phyloP scores from a whole-genome alignment of 2,888 invertebrate genomes.

The Pollenia labialis region DNA sequence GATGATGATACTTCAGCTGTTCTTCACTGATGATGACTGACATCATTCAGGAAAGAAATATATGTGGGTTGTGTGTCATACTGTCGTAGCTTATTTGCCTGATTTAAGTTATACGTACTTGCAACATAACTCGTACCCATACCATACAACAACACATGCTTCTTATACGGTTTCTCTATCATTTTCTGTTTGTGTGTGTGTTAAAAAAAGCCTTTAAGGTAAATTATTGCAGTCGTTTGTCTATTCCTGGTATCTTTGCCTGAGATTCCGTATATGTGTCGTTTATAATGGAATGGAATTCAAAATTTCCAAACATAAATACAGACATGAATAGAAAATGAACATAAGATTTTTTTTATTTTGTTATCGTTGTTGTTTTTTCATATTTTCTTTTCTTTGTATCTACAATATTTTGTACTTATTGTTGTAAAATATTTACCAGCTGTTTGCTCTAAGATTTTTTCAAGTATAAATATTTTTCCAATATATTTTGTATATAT shows the following conservation, averaged over 20 bases:
- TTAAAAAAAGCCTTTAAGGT: slow-evolving; percentile 55
- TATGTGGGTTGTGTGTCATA: not conserved
- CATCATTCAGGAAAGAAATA: slow-evolving; percentile 40
- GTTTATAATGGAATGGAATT: slow-evolving; percentile 32
- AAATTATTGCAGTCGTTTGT: slow-evolving; percentile 50
- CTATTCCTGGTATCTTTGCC: not conserved
- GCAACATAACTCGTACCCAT: not conserved
- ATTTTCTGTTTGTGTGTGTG: not conserved
- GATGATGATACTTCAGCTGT: slow-evolving; percentile 27
- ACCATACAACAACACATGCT: slow-evolving; percentile 16
- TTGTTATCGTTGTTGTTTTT: not conserved
- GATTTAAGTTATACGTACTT: slow-evolving; percentile 10
- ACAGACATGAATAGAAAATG: slow-evolving; percentile 29
- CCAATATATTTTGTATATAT: slow-evolving; percentile 7
- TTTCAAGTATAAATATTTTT: slow-evolving; percentile 52
- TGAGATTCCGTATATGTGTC: not conserved
- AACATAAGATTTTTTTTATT: slow-evolving; percentile 22
- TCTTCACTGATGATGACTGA: slow-evolving; percentile 52
- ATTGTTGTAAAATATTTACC: slow-evolving; percentile 57
- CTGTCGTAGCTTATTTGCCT: slow-evolving; percentile 16
- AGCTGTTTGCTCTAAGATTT: slow-evolving; percentile 53
- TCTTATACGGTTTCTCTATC: slow-evolving; percentile 17
- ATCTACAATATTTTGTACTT: slow-evolving; percentile 32
- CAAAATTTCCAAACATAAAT: slow-evolving; percentile 38
- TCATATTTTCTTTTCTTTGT: not conserved